Percentiles rank a stretch among this genome's conserved stretches.
These are phyloP conservation scores for Drosophila parvula DNA, from an alignment of 1,140 invertebrate genomes.

Conservation along the genomic window DNA sequence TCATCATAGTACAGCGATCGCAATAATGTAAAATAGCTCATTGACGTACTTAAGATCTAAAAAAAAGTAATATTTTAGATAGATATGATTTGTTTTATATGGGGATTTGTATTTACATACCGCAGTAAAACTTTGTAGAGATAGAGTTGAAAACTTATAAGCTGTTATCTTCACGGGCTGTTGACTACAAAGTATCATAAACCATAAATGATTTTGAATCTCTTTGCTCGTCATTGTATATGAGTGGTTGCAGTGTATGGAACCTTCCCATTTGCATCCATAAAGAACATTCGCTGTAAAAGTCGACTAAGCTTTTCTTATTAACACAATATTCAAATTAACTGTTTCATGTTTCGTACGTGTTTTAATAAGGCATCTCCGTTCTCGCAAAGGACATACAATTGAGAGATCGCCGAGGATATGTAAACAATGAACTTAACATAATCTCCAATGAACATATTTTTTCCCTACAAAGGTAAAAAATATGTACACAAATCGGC, in stretches of 20 bases:
- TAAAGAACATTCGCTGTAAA: constrained; percentile 71
- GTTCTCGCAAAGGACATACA: constrained; percentile 77
- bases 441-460: constrained; percentile 80
- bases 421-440: constrained; percentile 78
- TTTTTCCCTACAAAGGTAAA: constrained; percentile 46
- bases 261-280: constrained; percentile 68
- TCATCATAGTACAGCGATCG: constrained; percentile 70
- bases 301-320: constrained; percentile 42
- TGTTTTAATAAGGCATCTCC: constrained; percentile 73
- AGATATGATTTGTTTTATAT: not conserved
- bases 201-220: constrained; percentile 59
- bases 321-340: not conserved
- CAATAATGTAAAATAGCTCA: constrained; percentile 78
- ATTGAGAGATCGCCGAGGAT: constrained; percentile 68
- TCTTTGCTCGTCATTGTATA: constrained; percentile 26
- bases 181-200: constrained; percentile 79
- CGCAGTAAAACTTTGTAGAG: constrained; percentile 75
- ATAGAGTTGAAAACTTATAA: constrained; percentile 79
- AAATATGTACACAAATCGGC: not conserved
- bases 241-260: not conserved
- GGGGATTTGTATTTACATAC: constrained; percentile 41
- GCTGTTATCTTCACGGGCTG: constrained; percentile 75
- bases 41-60: constrained; percentile 76
- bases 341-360: constrained; percentile 32
- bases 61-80: constrained; percentile 6